Evolutionary conservation across 1,140 invertebrate genomes (phyloP).

Genomic region (Carcinoscorpius rotundicauda): DNA sequence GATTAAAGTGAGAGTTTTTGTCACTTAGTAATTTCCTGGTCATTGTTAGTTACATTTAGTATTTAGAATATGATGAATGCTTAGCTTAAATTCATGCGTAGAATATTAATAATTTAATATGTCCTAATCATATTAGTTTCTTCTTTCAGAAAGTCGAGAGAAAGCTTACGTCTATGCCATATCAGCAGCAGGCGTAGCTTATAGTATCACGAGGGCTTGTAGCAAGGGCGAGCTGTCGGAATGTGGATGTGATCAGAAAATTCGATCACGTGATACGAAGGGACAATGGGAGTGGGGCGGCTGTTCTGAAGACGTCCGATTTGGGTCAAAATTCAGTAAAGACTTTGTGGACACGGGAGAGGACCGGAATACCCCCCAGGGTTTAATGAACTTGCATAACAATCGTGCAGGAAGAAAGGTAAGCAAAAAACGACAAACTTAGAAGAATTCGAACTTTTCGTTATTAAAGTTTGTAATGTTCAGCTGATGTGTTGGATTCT

Average conservation of each 20-base stretch:
- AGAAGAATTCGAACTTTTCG: too few relatives aligned
- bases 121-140: too few relatives aligned
- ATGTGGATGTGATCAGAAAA: slow-evolving; percentile 62
- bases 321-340: slow-evolving; percentile 37
- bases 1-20: too few relatives aligned
- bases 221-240: slow-evolving; percentile 72
- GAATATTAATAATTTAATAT: too few relatives aligned
- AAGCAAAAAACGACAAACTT: too few relatives aligned
- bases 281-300: slow-evolving; percentile 29
- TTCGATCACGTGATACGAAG: slow-evolving; percentile 16
- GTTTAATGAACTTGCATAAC: slow-evolving; percentile 41
- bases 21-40: too few relatives aligned
- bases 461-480: too few relatives aligned
- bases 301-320: slow-evolving; percentile 27
- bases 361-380: slow-evolving; percentile 24
- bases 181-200: slow-evolving; percentile 75
- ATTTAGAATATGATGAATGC: too few relatives aligned
- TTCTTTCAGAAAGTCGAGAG: slow-evolving; percentile 61
- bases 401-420: slow-evolving; percentile 41
- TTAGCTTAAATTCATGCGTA: too few relatives aligned
- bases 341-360: slow-evolving; percentile 66
- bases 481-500: too few relatives aligned
- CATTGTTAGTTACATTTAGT: too few relatives aligned
- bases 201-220: slow-evolving; percentile 79
- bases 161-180: slow-evolving; percentile 86